Evolutionary conservation across 2,797 vertebrate species (phyloP), one percentile per base, ranked within the genome.

Genomic region (Paedocypris micromegethes): DNA sequence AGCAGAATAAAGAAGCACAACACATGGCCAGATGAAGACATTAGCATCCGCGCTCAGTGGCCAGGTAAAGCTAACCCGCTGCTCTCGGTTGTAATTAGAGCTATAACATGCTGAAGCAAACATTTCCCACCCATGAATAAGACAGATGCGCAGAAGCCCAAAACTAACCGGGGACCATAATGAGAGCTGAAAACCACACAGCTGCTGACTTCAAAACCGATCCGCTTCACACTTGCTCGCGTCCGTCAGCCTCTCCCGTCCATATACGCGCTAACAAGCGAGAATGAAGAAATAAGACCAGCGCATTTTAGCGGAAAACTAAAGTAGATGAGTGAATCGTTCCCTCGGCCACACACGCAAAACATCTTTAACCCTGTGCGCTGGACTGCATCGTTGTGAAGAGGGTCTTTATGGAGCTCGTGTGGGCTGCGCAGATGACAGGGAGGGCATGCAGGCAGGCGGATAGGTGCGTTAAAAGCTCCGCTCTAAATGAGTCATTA

Each of bases 91-190:
- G 48, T 64, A 69, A 70, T 55, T 53, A 65, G 9, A 68, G 46
- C 58, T 49, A 64, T 71, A 67, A 45, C 46, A 68, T 64, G 68
- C 43, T 48, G 46, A 70, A 37, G 71, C 67, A 64, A 67, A 77
- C 6, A 2, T 63, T 45, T 8, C 44, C 45, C 47, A 68, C 50
- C 51, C 51, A 58, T 51, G 56, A 63, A 53, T 41, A 9, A 48
- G 42, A 64, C 60, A 69, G 60, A 65, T 50, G 40, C 46, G 55
- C 40, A 49, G 45, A 52, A 63, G 53, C 55, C 53, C 39, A 45
- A 70, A 58, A 45, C 39, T 37, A 70, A 56, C 64, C 61, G 47
- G 60, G 39, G 53, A 62, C 59, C 48, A 9, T 71, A 71, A 71
- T 64, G 73, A 48, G 58, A 5, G 62, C 53, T 48, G 44, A 67